phyloP scores from a whole-genome alignment of 2,797 vertebrate genomes.

The Nasua narica region DNA sequence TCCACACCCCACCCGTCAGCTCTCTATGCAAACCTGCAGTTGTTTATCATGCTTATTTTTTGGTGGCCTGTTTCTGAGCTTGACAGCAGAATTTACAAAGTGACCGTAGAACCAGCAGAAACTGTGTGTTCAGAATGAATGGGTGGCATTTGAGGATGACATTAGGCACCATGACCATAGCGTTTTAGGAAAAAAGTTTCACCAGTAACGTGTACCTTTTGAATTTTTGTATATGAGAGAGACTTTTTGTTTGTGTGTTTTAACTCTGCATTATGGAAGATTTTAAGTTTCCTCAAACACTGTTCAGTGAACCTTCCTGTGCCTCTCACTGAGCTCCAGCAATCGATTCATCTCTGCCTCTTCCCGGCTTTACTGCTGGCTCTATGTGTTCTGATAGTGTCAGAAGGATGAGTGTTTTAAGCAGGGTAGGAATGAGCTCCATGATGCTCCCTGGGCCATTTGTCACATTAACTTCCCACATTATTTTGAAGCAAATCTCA shows the following conservation, averaged over 20 bases:
- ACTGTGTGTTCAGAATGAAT: neutral
- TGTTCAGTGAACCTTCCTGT: neutral
- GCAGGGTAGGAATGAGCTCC: neutral
- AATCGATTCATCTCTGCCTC: neutral
- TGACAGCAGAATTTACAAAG: neutral
- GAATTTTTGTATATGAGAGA: neutral
- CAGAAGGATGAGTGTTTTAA: neutral
- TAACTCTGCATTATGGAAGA: neutral
- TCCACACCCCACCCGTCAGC: too few relatives aligned
- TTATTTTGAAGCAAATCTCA: constrained; percentile 44
- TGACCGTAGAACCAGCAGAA: neutral
- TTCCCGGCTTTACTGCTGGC: neutral
- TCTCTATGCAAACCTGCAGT: neutral
- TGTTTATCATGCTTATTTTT: neutral
- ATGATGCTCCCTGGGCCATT: neutral
- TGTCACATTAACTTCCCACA: neutral
- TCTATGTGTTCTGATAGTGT: neutral
- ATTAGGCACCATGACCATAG: neutral
- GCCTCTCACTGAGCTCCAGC: neutral
- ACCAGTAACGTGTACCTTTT: neutral
- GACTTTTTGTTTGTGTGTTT: neutral
- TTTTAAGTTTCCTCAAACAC: neutral
- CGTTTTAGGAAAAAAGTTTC: neutral
- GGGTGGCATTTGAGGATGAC: neutral
- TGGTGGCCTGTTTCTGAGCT: neutral